Base-by-base conservation (phyloP, 2,888 invertebrate species). In the Spicauda simplicius region DNA sequence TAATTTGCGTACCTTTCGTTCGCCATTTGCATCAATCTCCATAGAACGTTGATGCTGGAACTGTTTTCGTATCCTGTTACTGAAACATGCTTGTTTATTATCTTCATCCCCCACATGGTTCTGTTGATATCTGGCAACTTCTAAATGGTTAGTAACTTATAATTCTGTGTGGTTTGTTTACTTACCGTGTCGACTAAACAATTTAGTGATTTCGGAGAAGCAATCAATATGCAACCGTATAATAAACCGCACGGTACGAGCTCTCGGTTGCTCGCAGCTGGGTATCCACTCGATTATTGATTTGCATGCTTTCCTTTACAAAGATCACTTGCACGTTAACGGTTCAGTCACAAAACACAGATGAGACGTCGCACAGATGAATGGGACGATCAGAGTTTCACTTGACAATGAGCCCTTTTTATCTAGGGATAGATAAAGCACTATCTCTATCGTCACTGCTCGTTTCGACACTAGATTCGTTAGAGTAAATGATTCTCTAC, bases 211-310 rank as follows among this genome's bases (percentile, higher is more conserved):
- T 81, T 80, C 79, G 72, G 81, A 83, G 78, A 77, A 84, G 80
- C 81, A 90, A 92, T 92, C 90, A 91, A 92, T 92, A 92, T 90
- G 88, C 86, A 90, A 81, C 82, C 79, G 84, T 83, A 82, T 81
- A 83, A 80, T 83, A 82, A 82, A 85, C 85, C 84, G 83, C 84
- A 87, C 85, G 79, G 82, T 77, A 83, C 83, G 82, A 85, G 83
- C 82, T 81, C 81, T 85, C 76, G 77, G 78, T 74, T 77, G 76
- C 79, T 85, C 76, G 76, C 80, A 82, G 81, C 83, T 85, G 83
- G 84, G 79, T 75, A 85, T 86, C 83, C 86, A 87, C 85, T 84
- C 76, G 79, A 76, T 82, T 91, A 92, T 92, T 81, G 91, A 92
- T 91, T 91, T 88, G 84, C 83, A 88, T 89, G 83, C 81, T 85